Evolutionary conservation across 37 sponge, comb jelly and placozoan species (phyloP).

Genomic region (Aplysina aerophoba): DNA sequence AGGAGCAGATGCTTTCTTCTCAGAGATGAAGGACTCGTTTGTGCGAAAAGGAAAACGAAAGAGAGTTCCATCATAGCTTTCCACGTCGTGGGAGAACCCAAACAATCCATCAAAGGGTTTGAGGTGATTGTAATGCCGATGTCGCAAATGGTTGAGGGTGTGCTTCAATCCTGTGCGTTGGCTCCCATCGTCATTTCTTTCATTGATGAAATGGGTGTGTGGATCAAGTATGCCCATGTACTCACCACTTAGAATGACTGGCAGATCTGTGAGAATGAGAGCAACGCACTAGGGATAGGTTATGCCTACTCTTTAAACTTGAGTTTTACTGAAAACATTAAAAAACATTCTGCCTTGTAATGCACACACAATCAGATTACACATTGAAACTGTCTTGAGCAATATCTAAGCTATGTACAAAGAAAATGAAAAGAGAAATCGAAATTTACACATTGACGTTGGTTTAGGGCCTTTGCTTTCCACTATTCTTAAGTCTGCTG

Average conservation of each 20-base stretch:
- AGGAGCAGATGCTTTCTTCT: conserved; percentile 17
- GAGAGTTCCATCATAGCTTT: conserved; percentile 56
- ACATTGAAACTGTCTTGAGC: too few relatives aligned
- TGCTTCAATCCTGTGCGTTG: neutral
- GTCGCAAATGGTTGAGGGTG: conserved; percentile 18
- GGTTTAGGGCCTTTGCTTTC: too few relatives aligned
- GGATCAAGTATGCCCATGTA: conserved; percentile 66
- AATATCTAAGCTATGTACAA: too few relatives aligned
- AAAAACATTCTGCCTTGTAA: too few relatives aligned
- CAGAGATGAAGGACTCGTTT: conserved; percentile 42
- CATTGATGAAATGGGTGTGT: conserved; percentile 17
- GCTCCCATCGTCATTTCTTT: conserved; percentile 5
- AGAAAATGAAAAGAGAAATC: too few relatives aligned
- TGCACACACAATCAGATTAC: too few relatives aligned
- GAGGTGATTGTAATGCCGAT: conserved; percentile 26
- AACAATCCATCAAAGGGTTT: conserved; percentile 48
- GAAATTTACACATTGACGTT: too few relatives aligned
- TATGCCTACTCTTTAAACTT: too few relatives aligned
- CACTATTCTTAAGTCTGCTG: too few relatives aligned
- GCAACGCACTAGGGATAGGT: too few relatives aligned
- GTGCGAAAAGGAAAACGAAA: conserved; percentile 80
- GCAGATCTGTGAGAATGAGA: conserved; percentile 53
- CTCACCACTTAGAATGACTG: conserved; percentile 58
- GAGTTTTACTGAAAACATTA: too few relatives aligned
- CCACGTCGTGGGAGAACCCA: neutral